Percentiles rank a stretch among this genome's conserved stretches.
Conservation (phyloP, 2,888 invertebrate species). For the Odontothrips loti region DNA sequence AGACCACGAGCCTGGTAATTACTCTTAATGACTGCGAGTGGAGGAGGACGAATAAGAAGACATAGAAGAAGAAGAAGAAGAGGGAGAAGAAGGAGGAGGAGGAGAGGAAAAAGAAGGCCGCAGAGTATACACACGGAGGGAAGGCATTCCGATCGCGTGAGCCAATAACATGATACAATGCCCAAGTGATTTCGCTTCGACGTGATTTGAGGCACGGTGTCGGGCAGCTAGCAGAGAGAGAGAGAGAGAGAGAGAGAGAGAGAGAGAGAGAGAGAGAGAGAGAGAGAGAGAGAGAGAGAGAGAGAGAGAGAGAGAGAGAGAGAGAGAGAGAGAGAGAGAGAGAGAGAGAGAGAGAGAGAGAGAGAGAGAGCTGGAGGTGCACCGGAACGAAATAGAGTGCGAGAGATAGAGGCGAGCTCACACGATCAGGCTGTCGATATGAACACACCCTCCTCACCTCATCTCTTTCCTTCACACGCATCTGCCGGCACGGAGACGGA, state of each 20-base stretch:
- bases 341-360: too few relatives aligned
- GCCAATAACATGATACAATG: conserved; percentile 18
- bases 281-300: too few relatives aligned
- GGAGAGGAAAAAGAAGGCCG: background rate
- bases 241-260: too few relatives aligned
- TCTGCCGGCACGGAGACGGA: background rate
- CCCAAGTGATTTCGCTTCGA: background rate
- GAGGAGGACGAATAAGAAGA: too few relatives aligned
- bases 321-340: too few relatives aligned
- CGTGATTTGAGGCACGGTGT: background rate
- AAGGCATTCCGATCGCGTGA: background rate
- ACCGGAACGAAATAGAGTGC: too few relatives aligned
- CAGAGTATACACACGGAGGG: background rate
- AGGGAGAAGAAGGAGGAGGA: background rate
- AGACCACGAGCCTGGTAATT: too few relatives aligned
- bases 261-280: too few relatives aligned
- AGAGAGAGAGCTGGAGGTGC: too few relatives aligned
- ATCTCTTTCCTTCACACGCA: background rate
- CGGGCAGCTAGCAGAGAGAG: background rate
- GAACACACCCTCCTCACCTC: background rate
- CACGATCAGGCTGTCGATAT: background rate
- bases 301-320: too few relatives aligned
- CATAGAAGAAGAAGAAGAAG: background rate
- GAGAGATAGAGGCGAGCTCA: too few relatives aligned
- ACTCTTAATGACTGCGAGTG: too few relatives aligned